These are phyloP conservation scores for Lepidocyrtoides sp. DNA, from an alignment of 2,888 invertebrate species.

Conservation along the genomic window DNA sequence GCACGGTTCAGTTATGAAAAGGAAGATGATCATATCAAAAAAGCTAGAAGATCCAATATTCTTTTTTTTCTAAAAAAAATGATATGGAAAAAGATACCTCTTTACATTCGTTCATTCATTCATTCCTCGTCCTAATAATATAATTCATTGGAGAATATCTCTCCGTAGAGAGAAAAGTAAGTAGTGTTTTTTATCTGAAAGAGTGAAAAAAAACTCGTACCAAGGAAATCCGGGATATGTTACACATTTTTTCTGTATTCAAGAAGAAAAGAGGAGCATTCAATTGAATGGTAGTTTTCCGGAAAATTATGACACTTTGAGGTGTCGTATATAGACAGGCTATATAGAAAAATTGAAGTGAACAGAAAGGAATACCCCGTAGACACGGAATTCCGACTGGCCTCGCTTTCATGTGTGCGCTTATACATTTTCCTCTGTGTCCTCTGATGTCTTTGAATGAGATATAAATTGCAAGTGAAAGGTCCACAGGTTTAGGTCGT, in stretches of 20 bases:
- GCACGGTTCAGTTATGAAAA: constrained; percentile 60
- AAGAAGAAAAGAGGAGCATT: constrained; percentile 46
- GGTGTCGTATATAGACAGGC: constrained; percentile 66
- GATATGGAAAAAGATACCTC: constrained; percentile 5
- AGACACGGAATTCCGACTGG: constrained; percentile 70
- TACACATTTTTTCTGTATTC: constrained; percentile 20
- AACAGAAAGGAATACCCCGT: constrained; percentile 66
- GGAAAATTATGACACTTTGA: constrained; percentile 80
- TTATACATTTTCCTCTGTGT: background rate
- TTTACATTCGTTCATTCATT: constrained; percentile 38
- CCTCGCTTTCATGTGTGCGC: constrained; percentile 10
- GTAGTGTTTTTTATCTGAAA: constrained; percentile 25
- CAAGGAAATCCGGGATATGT: constrained; percentile 47
- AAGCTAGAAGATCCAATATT: constrained; percentile 43
- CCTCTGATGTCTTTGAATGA: constrained; percentile 10
- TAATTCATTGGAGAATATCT: constrained; percentile 66
- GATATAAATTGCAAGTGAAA: constrained; percentile 47
- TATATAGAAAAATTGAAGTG: constrained; percentile 52
- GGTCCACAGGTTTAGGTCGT: constrained; percentile 54
- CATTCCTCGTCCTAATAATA: constrained; percentile 50
- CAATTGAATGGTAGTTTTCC: constrained; percentile 79
- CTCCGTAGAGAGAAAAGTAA: constrained; percentile 4
- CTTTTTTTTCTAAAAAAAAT: background rate
- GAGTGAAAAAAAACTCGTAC: background rate
- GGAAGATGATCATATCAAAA: constrained; percentile 65